A percentile compares a stretch with the other conserved stretches of the same genome.
Evolutionary conservation across 1,140 invertebrate genomes (phyloP).

Genomic region (Coptotermes formosanus): DNA sequence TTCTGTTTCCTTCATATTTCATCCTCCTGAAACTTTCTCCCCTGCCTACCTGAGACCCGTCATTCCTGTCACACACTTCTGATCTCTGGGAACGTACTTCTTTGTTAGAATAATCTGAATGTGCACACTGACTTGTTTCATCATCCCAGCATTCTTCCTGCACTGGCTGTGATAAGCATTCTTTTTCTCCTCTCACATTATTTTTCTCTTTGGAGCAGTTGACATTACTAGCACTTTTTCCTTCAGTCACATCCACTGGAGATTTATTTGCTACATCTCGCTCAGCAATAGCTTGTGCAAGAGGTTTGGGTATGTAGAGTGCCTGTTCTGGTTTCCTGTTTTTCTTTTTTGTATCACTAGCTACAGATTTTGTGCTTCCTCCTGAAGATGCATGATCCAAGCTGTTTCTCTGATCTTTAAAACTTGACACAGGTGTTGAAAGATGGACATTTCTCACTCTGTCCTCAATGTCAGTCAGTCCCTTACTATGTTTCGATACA

Average conservation of each 20-base stretch:
- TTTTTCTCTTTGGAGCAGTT: background rate
- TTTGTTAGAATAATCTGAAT: background rate
- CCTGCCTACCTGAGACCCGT: background rate
- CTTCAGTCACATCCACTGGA: slow-evolving; percentile 26
- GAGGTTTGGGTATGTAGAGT: slow-evolving; percentile 53
- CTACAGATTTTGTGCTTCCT: slow-evolving; percentile 36
- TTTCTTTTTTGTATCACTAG: slow-evolving; percentile 46
- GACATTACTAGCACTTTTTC: slow-evolving; percentile 33
- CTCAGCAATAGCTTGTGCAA: slow-evolving; percentile 51
- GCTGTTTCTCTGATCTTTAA: slow-evolving; percentile 40
- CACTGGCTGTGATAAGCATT: background rate
- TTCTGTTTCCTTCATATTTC: slow-evolving; percentile 18
- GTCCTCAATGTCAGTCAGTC: slow-evolving; percentile 33
- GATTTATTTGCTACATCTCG: slow-evolving; percentile 41
- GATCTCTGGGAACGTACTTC: background rate
- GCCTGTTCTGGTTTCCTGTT: slow-evolving; percentile 57
- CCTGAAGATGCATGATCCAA: slow-evolving; percentile 42
- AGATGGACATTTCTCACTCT: slow-evolving; percentile 40
- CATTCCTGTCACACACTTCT: slow-evolving; percentile 10
- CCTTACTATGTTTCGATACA: slow-evolving; percentile 29
- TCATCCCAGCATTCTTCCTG: slow-evolving; percentile 13
- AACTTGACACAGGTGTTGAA: slow-evolving; percentile 44
- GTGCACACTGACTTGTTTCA: background rate
- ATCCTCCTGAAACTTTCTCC: background rate
- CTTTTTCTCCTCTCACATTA: background rate